Evolutionary conservation across 2,113 vertebrate genomes (phyloP), one percentile per base, ranked within the genome.

Genomic region (Rana temporaria): DNA sequence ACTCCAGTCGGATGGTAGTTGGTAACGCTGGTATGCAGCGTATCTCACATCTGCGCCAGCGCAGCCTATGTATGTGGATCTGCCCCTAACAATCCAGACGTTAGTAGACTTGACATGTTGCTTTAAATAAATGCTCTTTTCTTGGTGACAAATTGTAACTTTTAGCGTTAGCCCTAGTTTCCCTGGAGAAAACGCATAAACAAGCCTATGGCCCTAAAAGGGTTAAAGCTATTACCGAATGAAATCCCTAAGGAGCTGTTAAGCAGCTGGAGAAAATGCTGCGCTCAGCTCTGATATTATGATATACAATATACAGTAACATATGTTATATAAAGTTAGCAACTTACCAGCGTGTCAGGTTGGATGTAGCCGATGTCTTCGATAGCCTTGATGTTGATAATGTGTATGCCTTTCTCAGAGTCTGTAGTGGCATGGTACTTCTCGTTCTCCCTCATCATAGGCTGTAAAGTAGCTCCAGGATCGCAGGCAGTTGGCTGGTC

Each of bases 261-360:
- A 53, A 32, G 22, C 53, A n/a, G 55, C 71, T 38, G 30, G n/a
- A 4, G 56, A 38, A 32, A 19, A 24, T 12, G 69, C 8, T 12
- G 2, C 17, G 7, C 34, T n/a, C 65, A 1, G 4, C 32, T 34
- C 0, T 3, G 34, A 20, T n/a, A n/a, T 42, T 38, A 38, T 17
- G 19, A 71, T 34, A 9, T 78, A 59, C 1, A 60, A 4, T 38
- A 75, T n/a, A 1, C 6, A 8, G 38, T 3, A 9, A 64, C 79
- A 81, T 72, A 64, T 81, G 79, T 65, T 22, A 73, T 1, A 30
- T 52, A 22, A 66, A 19, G 56, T 8, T n/a, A 55, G 19, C 20
- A 7, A 90, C 96, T 93, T 91, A 97, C 96, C 59, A 93, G 90
- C 24, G 92, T 90, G 85, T 95, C 93, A 0, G 90, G 90, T 83